Evolutionary conservation across 2,888 invertebrate species (phyloP).

Genomic region (Lepidocyrtoides sp.): DNA sequence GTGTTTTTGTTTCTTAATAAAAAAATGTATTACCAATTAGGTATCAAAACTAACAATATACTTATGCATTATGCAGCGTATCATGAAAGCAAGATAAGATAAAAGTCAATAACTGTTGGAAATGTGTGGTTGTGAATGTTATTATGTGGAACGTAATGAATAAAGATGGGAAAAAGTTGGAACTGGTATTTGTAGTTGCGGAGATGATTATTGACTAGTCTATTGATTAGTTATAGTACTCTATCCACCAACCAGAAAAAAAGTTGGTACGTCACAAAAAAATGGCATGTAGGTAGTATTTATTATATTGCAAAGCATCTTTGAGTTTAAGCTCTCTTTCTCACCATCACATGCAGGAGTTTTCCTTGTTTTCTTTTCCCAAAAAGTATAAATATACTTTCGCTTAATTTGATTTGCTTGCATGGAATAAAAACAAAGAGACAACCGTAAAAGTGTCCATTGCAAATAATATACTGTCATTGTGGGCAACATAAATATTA

Average conservation of each 20-base stretch:
- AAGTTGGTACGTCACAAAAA: too few relatives aligned
- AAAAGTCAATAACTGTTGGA: background rate
- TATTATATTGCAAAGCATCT: too few relatives aligned
- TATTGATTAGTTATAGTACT: too few relatives aligned
- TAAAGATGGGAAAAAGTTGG: background rate
- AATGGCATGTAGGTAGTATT: too few relatives aligned
- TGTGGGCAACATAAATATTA: conserved; percentile 19
- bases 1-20: conserved; percentile 4
- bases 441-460: conserved; percentile 17
- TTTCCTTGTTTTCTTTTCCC: too few relatives aligned
- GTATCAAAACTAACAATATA: background rate
- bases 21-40: background rate
- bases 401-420: too few relatives aligned
- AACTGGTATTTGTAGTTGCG: background rate
- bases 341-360: too few relatives aligned
- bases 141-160: background rate
- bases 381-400: too few relatives aligned
- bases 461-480: background rate
- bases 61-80: background rate
- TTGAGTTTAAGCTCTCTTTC: too few relatives aligned
- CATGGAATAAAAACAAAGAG: background rate
- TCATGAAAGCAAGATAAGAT: background rate
- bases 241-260: too few relatives aligned
- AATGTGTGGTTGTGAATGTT: background rate
- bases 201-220: too few relatives aligned